phyloP scores from a whole-genome alignment of 2,113 vertebrate species.

The Mus pahari region DNA sequence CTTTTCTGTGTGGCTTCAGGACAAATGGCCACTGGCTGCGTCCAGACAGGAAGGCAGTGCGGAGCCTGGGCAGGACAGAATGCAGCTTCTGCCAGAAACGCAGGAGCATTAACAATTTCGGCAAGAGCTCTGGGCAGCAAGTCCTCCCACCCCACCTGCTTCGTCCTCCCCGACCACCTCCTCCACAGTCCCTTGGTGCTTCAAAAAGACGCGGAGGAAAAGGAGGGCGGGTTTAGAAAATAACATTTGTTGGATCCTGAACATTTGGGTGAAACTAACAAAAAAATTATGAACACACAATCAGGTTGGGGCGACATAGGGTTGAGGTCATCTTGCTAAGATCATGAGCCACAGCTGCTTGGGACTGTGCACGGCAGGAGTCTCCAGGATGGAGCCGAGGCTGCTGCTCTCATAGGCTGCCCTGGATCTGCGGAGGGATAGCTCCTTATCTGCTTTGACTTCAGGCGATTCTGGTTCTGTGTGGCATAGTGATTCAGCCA shows the following conservation, averaged over 20 bases:
- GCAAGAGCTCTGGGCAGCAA: neutral
- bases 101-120: neutral
- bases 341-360: constrained; percentile 35
- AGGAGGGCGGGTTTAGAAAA: constrained; percentile 79
- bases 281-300: constrained; percentile 66
- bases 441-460: constrained; percentile 76
- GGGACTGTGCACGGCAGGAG: constrained; percentile 35
- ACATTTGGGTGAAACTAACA: constrained; percentile 71
- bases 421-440: neutral
- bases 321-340: constrained; percentile 58
- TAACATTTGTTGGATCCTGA: constrained; percentile 82
- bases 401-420: neutral
- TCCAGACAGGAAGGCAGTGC: neutral
- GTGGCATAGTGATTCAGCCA: constrained; percentile 59
- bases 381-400: neutral
- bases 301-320: neutral
- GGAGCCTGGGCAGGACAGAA: neutral
- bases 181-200: neutral
- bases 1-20: neutral
- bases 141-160: neutral
- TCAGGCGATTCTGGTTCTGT: constrained; percentile 25
- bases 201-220: constrained; percentile 83
- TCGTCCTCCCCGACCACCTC: no score
- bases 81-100: neutral
- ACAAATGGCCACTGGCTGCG: fast-evolving